A percentile compares a stretch with the other conserved stretches of the same genome.
Evolutionary conservation across 2,888 invertebrate species (phyloP).

Genomic region (Lasioglossum villosulum): DNA sequence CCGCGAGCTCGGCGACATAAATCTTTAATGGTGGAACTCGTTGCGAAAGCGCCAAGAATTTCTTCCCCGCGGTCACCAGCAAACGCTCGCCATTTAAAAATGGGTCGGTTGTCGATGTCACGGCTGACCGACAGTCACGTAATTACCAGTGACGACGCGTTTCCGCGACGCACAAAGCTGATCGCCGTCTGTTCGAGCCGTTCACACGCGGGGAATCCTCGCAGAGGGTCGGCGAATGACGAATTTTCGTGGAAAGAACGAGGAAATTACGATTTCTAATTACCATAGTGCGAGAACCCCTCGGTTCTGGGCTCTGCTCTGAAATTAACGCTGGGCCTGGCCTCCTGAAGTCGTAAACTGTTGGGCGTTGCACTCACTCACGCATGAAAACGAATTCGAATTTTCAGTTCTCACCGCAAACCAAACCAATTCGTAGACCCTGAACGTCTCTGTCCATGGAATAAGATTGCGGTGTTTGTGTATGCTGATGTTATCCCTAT

Average conservation of each 20-base stretch:
- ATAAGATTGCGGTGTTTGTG: no score
- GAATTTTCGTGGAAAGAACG: conserved; percentile 71
- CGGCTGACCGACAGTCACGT: conserved; percentile 69
- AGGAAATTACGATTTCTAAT: conserved; percentile 68
- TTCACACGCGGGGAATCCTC: conserved; percentile 38
- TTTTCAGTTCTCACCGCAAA: not conserved
- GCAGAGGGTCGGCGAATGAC: conserved; percentile 22
- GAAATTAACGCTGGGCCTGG: conserved; percentile 47
- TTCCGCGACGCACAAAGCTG: conserved; percentile 67
- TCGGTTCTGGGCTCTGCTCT: conserved; percentile 30
- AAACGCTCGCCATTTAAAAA: conserved; percentile 57
- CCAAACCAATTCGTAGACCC: no score
- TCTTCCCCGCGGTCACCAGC: conserved; percentile 38
- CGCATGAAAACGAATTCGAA: not conserved
- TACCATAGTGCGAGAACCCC: conserved; percentile 14
- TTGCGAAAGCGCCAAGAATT: conserved; percentile 56
- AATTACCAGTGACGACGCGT: conserved; percentile 71
- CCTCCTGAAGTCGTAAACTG: conserved; percentile 18
- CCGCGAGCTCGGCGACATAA: conserved; percentile 29
- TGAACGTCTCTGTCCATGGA: no score
- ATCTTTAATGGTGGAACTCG: conserved; percentile 44
- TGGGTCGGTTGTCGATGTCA: conserved; percentile 65
- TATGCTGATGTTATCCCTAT: no score
- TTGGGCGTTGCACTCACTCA: not conserved
- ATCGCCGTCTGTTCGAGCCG: conserved; percentile 9